phyloP scores from a whole-genome alignment of 2,888 invertebrate species.

The Drosophila longiperda region DNA sequence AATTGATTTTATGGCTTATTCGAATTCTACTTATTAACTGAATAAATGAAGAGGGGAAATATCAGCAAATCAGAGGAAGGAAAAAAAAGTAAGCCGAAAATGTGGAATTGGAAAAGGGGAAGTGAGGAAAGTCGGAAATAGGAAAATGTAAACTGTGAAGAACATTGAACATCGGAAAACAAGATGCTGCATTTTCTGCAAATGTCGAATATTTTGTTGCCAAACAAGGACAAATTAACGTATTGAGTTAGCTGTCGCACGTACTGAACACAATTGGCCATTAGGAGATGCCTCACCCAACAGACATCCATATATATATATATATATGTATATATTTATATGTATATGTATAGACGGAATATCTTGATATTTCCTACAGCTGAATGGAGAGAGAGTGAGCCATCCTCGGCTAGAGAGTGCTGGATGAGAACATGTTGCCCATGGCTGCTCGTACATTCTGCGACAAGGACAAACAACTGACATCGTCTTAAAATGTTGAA shows the following conservation, averaged over 20 bases:
- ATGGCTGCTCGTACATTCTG: constrained; percentile 40
- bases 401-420: not conserved
- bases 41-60: not conserved
- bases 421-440: constrained; percentile 51
- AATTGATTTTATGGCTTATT: constrained; percentile 3
- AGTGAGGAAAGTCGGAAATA: not conserved
- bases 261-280: constrained; percentile 66
- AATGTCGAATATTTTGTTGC: constrained; percentile 62
- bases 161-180: constrained; percentile 19
- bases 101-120: not conserved
- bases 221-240: constrained; percentile 69
- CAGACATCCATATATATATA: too few relatives aligned
- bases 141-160: constrained; percentile 27
- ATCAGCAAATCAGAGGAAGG: constrained; percentile 41
- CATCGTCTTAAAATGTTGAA: constrained; percentile 68
- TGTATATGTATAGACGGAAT: constrained; percentile 10
- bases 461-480: constrained; percentile 67
- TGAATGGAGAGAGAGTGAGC: constrained; percentile 24
- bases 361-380: constrained; percentile 45
- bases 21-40: constrained; percentile 1
- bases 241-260: constrained; percentile 64
- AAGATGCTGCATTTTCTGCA: constrained; percentile 48
- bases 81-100: not conserved
- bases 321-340: not conserved
- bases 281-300: constrained; percentile 59